phyloP scores from a whole-genome alignment of 1,140 invertebrate genomes.

The Dendroctonus valens region DNA sequence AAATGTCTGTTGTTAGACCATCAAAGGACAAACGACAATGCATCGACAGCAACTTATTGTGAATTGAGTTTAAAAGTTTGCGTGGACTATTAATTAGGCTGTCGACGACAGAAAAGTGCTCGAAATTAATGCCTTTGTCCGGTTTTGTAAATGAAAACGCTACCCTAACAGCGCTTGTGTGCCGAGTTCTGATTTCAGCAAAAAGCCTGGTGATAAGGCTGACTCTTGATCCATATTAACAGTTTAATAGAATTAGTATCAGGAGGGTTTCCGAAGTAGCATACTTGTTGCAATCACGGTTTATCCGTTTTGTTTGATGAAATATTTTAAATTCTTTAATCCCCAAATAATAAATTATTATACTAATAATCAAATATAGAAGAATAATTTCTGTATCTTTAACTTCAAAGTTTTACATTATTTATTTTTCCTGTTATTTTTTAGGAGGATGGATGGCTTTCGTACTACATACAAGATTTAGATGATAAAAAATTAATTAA shows the following conservation, averaged over 20 bases:
- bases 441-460: too few species aligned
- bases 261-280: slow-evolving; percentile 2
- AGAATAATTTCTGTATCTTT: too few species aligned
- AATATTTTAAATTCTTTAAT: too few species aligned
- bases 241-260: slow-evolving; percentile 21
- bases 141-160: slow-evolving; percentile 33
- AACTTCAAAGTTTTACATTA: too few species aligned
- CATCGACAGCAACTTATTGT: slow-evolving; percentile 16
- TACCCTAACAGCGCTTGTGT: slow-evolving; percentile 23
- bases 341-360: too few species aligned
- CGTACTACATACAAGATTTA: too few species aligned
- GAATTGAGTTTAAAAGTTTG: slow-evolving; percentile 31
- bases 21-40: slow-evolving; percentile 6
- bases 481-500: too few species aligned
- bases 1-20: background rate
- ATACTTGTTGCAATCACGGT: slow-evolving; percentile 11
- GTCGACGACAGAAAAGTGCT: slow-evolving; percentile 30
- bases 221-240: slow-evolving; percentile 22
- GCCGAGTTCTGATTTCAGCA: slow-evolving; percentile 23
- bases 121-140: slow-evolving; percentile 33
- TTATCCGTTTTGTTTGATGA: too few species aligned
- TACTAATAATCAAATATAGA: too few species aligned
- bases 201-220: slow-evolving; percentile 20
- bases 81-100: slow-evolving; percentile 35
- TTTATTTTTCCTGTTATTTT: too few species aligned